Evolutionary conservation across 1,140 invertebrate genomes (phyloP).

Genomic region (Asbolus verrucosus): DNA sequence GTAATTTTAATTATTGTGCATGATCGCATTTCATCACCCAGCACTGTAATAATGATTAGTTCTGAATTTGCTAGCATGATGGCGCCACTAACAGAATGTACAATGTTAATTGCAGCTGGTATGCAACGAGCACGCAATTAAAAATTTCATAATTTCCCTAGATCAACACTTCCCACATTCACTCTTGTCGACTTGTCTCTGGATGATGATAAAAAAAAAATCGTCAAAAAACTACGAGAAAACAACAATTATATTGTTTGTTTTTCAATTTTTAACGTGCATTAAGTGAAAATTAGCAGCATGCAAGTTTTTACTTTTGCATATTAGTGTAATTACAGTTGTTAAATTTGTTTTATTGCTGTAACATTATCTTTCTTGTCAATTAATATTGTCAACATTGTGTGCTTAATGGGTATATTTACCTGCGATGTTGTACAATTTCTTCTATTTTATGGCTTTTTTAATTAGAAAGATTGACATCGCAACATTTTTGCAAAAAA

Average conservation of each 20-base stretch:
- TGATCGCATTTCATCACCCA: background rate
- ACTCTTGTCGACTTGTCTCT: too few species aligned
- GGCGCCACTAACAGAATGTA: conserved; percentile 32
- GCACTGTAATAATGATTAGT: conserved; percentile 17
- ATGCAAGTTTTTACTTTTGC: conserved; percentile 8
- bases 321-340: conserved; percentile 10
- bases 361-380: background rate
- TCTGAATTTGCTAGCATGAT: conserved; percentile 10
- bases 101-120: too few species aligned
- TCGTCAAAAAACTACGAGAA: too few species aligned
- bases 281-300: too few species aligned
- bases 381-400: background rate
- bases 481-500: too few species aligned
- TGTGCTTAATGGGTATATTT: background rate
- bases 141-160: too few species aligned
- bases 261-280: conserved; percentile 1
- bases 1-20: conserved; percentile 22
- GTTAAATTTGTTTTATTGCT: too few species aligned
- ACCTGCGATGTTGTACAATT: background rate
- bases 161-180: too few species aligned
- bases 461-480: too few species aligned
- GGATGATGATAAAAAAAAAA: too few species aligned
- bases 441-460: background rate
- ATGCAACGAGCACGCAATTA: too few species aligned
- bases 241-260: too few species aligned